Evolutionary conservation across 2,888 invertebrate species (phyloP), one percentile per base, ranked within the genome.

Genomic region (Diploptera punctata): DNA sequence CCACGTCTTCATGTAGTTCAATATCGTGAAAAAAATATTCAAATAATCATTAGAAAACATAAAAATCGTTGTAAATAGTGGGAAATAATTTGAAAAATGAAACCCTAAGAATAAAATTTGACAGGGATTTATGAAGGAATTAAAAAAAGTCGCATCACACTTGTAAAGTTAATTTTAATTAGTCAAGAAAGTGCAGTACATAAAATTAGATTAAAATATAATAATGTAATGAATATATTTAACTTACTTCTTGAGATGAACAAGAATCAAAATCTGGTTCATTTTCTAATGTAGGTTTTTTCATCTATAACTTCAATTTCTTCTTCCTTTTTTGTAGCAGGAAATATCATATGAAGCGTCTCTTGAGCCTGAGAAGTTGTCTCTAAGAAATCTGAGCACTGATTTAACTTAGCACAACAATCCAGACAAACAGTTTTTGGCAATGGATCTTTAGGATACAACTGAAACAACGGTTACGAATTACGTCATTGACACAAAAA

Each of bases 391-490:
- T 82, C 82, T 29, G 78, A 80, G 76, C 81, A 83, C 70, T 82
- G 82, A 73, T 83, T 81, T 65, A 84, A 77, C 68, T 80, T 78
- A 29, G 80, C 75, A 72, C 81, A 83, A 74, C 84, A 84, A 38
- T 83, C 83, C 71, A 82, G 77, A 71, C 84, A 84, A 10, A 84
- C 79, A 54, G 78, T 77, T 61, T 83, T 80, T 4, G 84, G 84
- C 31, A 84, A 78, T 49, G 77, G 78, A 74, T 84, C 84, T 16
- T 79, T 82, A 47, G 79, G 75, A 43, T 80, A 76, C 74, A 84
- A 77, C 83, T 83, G 73, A 26, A 65, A 65, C 5, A 65, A 26
- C 16, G 29, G n/a, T n/a, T n/a, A n/a, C n/a, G n/a, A n/a, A n/a
- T n/a, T n/a, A n/a, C n/a, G n/a, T n/a, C n/a, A n/a, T n/a, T n/a